These are phyloP conservation scores for Molossus molossus DNA, from an alignment of 2,797 vertebrate species.

Conservation along the genomic window DNA sequence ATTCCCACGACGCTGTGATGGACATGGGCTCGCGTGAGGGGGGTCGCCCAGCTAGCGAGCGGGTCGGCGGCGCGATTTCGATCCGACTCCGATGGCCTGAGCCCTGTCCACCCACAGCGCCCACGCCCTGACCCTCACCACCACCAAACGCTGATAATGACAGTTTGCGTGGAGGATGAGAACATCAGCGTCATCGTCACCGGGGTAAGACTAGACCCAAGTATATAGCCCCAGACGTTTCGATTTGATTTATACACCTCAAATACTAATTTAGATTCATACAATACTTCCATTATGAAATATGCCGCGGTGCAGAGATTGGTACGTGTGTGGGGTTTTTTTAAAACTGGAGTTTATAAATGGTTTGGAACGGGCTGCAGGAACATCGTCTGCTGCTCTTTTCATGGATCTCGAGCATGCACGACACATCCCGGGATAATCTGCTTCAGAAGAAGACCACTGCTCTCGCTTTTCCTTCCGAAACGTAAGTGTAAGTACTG, in stretches of 20 bases:
- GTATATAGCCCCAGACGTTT: constrained; percentile 58
- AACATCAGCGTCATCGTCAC: background rate
- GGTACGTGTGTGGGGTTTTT: constrained; percentile 61
- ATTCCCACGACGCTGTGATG: accelerated
- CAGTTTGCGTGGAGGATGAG: background rate
- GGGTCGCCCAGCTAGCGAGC: background rate
- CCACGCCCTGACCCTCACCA: background rate
- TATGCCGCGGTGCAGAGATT: constrained; percentile 72
- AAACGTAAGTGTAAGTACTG: constrained; percentile 78
- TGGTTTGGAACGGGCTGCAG: constrained; percentile 78
- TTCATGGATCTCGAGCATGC: constrained; percentile 81
- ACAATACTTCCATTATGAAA: constrained; percentile 76
- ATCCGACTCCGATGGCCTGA: accelerated
- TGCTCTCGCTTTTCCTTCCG: background rate
- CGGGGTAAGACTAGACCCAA: background rate
- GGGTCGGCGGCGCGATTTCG: background rate
- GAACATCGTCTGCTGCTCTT: constrained; percentile 80
- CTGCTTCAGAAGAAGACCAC: constrained; percentile 72
- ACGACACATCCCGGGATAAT: constrained; percentile 83
- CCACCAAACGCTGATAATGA: background rate
- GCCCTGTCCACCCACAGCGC: accelerated
- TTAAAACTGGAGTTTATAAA: constrained; percentile 79
- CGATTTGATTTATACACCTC: constrained; percentile 66
- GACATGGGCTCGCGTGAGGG: accelerated
- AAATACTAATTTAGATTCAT: constrained; percentile 75